phyloP scores from a whole-genome alignment of 2,888 invertebrate genomes.

The Xanthia icteritia region DNA sequence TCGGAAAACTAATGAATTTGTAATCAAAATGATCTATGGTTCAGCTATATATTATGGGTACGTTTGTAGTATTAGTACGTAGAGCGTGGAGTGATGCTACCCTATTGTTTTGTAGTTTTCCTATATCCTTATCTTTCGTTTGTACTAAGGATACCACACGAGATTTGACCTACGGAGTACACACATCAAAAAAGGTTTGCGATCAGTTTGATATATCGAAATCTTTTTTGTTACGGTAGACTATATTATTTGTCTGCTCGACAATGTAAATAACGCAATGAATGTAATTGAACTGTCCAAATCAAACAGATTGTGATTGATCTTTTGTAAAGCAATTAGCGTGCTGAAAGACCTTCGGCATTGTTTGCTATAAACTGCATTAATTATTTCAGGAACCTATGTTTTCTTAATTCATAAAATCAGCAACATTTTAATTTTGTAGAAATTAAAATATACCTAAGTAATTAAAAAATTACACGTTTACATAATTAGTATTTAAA shows the following conservation, averaged over 20 bases:
- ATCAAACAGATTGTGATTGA: no score
- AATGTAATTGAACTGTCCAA: no score
- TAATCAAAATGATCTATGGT: slow-evolving; percentile 66
- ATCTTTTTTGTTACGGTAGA: no score
- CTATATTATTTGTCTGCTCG: no score
- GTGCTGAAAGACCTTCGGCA: background rate
- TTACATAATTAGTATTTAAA: background rate
- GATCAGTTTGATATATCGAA: no score
- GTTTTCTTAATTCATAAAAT: background rate
- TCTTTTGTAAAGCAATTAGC: no score
- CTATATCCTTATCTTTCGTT: slow-evolving; percentile 43
- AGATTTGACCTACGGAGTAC: slow-evolving; percentile 22
- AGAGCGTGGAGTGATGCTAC: slow-evolving; percentile 8
- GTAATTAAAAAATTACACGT: background rate
- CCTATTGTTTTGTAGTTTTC: slow-evolving; percentile 46
- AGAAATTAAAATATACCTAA: background rate
- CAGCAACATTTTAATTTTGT: background rate
- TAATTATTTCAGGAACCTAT: background rate
- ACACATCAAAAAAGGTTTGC: no score
- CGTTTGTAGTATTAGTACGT: slow-evolving; percentile 2
- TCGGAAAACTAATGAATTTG: slow-evolving; percentile 73
- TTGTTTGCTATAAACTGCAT: background rate
- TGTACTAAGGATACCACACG: slow-evolving; percentile 2
- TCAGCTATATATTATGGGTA: slow-evolving; percentile 36
- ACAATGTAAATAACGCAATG: no score